Conservation (phyloP, 2,888 invertebrate genomes). For the Torymus tubicola region DNA sequence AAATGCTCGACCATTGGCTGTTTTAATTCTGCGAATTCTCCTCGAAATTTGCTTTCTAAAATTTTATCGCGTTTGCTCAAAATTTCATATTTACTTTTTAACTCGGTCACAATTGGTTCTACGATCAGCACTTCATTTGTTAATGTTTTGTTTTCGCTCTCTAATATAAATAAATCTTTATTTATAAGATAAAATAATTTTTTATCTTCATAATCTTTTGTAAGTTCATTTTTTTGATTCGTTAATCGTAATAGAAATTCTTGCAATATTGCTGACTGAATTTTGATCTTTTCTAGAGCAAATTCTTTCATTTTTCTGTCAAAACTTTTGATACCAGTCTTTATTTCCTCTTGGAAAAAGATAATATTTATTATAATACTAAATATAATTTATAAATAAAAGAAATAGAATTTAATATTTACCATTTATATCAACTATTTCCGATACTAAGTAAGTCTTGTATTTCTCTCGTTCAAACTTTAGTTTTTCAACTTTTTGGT, state of each 20-base stretch:
- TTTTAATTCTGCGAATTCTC: constrained; percentile 67
- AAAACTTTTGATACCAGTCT: constrained; percentile 80
- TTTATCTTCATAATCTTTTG: neutral
- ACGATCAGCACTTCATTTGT: constrained; percentile 56
- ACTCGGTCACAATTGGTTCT: constrained; percentile 63
- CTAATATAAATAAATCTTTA: constrained; percentile 69
- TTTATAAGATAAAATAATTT: constrained; percentile 60
- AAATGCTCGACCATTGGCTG: constrained; percentile 68
- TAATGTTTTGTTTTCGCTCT: constrained; percentile 71
- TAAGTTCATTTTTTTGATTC: constrained; percentile 25
- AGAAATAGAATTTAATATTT: neutral
- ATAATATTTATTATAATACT: constrained; percentile 23
- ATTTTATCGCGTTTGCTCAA: constrained; percentile 66
- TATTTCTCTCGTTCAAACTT: constrained; percentile 86
- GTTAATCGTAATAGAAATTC: constrained; percentile 81
- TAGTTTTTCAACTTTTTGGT: constrained; percentile 82
- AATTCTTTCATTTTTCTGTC: constrained; percentile 79
- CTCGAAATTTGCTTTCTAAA: constrained; percentile 66
- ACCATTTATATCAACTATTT: constrained; percentile 81
- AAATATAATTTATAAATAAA: neutral
- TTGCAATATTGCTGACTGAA: constrained; percentile 85
- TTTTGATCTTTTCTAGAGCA: constrained; percentile 79
- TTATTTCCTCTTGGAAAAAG: constrained; percentile 70
- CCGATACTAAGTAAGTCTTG: constrained; percentile 83
- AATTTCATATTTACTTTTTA: constrained; percentile 64